Conservation (phyloP, 2,113 vertebrate genomes). For the Merops nubicus region DNA sequence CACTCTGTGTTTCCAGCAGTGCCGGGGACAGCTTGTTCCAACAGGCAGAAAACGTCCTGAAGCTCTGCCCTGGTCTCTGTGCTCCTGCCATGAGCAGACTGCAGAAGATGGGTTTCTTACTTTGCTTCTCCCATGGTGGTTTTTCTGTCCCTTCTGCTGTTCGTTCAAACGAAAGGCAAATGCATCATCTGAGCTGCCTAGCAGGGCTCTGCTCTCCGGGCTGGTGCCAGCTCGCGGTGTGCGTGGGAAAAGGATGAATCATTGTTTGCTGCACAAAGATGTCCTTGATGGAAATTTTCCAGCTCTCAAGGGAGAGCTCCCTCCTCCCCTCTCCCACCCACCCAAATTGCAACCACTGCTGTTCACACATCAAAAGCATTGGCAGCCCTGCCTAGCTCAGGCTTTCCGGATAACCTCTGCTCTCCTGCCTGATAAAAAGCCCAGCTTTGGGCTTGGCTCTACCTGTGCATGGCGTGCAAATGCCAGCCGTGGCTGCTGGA, state of each 20-base stretch:
- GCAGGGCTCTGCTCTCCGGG: not conserved
- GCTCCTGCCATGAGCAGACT: not conserved
- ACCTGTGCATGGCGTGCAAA: rapidly evolving
- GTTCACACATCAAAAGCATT: not conserved
- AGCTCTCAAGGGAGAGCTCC: constrained; percentile 17
- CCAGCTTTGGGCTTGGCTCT: not conserved
- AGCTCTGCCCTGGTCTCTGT: not conserved
- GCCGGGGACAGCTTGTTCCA: not conserved
- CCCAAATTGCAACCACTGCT: not conserved
- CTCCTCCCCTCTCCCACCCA: not conserved
- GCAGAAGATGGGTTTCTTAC: constrained; percentile 8
- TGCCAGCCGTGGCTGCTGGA: rapidly evolving
- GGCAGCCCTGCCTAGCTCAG: not conserved
- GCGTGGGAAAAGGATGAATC: constrained; percentile 56
- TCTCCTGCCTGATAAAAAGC: not conserved
- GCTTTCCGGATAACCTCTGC: not conserved
- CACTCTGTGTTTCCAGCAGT: rapidly evolving
- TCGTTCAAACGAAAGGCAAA: not conserved
- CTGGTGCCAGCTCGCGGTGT: not conserved
- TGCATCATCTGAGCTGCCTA: constrained; percentile 29
- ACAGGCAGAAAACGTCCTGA: not conserved
- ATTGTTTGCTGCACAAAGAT: constrained; percentile 24
- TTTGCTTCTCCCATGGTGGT: not conserved
- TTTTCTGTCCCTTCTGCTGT: constrained; percentile 18
- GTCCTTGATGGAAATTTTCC: constrained; percentile 57